Evolutionary conservation across 2,888 invertebrate genomes (phyloP), one percentile per base, ranked within the genome.

Genomic region (Platycnemis pennipes): DNA sequence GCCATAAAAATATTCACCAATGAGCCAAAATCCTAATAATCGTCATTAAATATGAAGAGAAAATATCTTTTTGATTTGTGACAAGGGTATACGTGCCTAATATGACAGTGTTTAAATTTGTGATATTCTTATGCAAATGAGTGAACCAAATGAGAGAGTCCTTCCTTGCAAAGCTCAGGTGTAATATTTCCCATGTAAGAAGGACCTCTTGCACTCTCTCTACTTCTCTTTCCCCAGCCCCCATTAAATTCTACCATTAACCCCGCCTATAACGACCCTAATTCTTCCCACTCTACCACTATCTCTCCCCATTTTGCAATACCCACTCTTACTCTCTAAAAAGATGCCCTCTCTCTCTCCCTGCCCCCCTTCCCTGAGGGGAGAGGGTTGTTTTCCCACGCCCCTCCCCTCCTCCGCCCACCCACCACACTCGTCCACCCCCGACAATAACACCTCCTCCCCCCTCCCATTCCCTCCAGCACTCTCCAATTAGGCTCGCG

Each of bases 401-500:
- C 91, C 63, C 1, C 63, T 16, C 37, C 63, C 42, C 56, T 8
- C 11, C 63, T 91, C 63, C 56, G 7, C 42, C 22, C 37, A 45
- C 46, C 13, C 13, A 42, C 42, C 42, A 19, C 45, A 22, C 46
- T n/a, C 26, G 1, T 8, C 87, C n/a, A 26, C 31, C 45, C 37
- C 77, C 77, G 37, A 13, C 77, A 31, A n/a, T 77, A 31, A 31
- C 77, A 26, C 37, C 37, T 77, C 19, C 56, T 37, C 56, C 53
- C 22, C 56, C 19, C 56, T 42, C 26, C 56, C 3, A 42, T 26
- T 42, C 37, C 26, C 56, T 22, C 11, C 44, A 91, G 91, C 91
- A 91, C 91, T 44, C 91, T 91, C 91, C 91, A 91, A 91, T 91
- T 91, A 91, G 91, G 91, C 91, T 11, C 87, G 87, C 87, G 26